Evolutionary conservation across 2,888 invertebrate genomes (phyloP).

Genomic region (Fragum whitleyi): DNA sequence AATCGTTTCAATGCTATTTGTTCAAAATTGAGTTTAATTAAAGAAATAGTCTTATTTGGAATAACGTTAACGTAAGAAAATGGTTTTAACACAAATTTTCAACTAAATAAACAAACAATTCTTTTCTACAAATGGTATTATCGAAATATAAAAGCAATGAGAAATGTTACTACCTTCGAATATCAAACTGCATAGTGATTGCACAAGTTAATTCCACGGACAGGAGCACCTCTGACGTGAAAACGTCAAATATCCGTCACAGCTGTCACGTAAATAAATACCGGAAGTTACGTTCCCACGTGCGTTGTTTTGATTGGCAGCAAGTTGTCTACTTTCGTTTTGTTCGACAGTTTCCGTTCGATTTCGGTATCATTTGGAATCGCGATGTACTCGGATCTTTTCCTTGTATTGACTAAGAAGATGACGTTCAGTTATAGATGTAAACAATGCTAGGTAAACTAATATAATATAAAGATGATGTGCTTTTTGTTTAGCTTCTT

Average conservation of each 20-base stretch:
- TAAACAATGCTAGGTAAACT: slow-evolving; percentile 2
- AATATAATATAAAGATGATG: too few species aligned
- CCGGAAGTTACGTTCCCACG: slow-evolving; percentile 59
- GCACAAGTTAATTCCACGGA: not conserved
- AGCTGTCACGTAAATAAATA: slow-evolving; percentile 33
- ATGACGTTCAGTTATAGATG: slow-evolving; percentile 7
- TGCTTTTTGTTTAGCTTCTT: too few species aligned
- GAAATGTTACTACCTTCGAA: slow-evolving; percentile 30
- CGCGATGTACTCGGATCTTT: not conserved
- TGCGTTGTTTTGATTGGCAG: slow-evolving; percentile 44
- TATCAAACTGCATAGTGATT: slow-evolving; percentile 44
- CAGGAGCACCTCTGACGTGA: slow-evolving; percentile 37
- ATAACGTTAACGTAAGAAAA: too few species aligned
- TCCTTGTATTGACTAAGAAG: not conserved
- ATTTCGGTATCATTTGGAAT: not conserved
- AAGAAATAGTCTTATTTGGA: too few species aligned
- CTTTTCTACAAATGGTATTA: too few species aligned
- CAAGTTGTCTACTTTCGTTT: slow-evolving; percentile 31
- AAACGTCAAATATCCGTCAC: slow-evolving; percentile 37
- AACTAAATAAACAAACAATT: too few species aligned
- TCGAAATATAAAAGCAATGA: too few species aligned
- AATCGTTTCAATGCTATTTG: too few species aligned
- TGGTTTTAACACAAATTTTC: too few species aligned
- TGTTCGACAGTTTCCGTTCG: slow-evolving; percentile 6
- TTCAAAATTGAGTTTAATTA: too few species aligned